Evolutionary conservation across 2,113 vertebrate genomes (phyloP).

Genomic region (Grallaria varia): DNA sequence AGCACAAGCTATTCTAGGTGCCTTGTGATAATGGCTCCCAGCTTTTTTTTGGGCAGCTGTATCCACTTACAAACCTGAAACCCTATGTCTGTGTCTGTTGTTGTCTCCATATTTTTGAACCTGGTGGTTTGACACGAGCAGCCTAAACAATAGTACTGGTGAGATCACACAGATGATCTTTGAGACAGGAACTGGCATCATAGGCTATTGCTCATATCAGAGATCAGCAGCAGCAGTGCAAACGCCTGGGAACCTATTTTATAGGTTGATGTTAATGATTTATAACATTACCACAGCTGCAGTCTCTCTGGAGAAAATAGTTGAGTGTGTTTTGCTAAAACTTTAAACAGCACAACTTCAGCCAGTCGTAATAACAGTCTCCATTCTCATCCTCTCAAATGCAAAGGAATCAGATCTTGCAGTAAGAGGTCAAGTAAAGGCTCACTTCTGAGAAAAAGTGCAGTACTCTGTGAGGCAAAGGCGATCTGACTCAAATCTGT

Average conservation of each 20-base stretch:
- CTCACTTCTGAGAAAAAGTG: not conserved
- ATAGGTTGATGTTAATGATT: constrained; percentile 25
- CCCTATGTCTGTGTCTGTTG: not conserved
- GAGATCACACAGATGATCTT: not conserved
- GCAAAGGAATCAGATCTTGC: not conserved
- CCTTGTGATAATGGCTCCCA: constrained; percentile 7
- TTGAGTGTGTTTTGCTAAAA: constrained; percentile 7
- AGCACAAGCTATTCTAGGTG: constrained; percentile 15
- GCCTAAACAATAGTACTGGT: not conserved
- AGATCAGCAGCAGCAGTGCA: not conserved
- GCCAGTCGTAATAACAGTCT: not conserved
- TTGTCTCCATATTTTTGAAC: not conserved
- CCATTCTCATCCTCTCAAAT: not conserved
- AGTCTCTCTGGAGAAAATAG: not conserved
- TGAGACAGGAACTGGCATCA: not conserved
- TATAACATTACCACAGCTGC: not conserved
- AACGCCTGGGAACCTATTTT: not conserved
- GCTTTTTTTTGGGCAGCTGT: not conserved
- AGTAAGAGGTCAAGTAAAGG: not conserved
- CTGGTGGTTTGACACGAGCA: not conserved
- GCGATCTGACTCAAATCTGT: not conserved
- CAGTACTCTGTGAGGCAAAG: not conserved
- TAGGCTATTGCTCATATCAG: not conserved
- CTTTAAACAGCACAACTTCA: constrained; percentile 2
- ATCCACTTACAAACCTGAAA: constrained; percentile 24